These are phyloP conservation scores for Myiotriccus ornatus DNA, from an alignment of 2,797 vertebrate genomes.

Conservation along the genomic window DNA sequence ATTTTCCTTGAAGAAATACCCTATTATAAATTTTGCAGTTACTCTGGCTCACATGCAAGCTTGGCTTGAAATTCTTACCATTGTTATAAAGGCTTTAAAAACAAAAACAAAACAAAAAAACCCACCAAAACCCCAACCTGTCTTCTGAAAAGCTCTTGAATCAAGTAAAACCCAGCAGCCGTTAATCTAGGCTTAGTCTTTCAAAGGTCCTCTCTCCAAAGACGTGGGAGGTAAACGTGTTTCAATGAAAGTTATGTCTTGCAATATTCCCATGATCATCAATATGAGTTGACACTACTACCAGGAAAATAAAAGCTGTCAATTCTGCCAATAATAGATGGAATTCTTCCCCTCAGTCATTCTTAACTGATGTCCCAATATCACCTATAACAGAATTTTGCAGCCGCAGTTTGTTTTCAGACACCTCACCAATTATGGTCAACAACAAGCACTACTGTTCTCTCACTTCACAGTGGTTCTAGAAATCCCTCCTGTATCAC, in stretches of 20 bases:
- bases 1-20: not conserved
- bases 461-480: not conserved
- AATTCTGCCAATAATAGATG: not conserved
- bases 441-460: not conserved
- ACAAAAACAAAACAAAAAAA: not conserved
- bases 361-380: not conserved
- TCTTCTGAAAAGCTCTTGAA: not conserved
- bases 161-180: not conserved
- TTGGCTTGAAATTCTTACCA: not conserved
- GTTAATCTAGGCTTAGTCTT: not conserved
- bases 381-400: not conserved
- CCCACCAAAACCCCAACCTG: not conserved
- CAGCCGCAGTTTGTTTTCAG: not conserved
- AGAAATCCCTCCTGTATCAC: not conserved
- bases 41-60: not conserved
- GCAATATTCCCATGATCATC: not conserved
- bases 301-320: not conserved
- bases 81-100: not conserved
- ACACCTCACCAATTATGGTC: not conserved
- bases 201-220: not conserved
- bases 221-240: fast-evolving
- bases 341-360: not conserved
- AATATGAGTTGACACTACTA: not conserved
- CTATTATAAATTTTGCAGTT: not conserved
- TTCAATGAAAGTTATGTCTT: not conserved